Base-by-base conservation (phyloP, 2,888 invertebrate species). In the Euphydryas editha region DNA sequence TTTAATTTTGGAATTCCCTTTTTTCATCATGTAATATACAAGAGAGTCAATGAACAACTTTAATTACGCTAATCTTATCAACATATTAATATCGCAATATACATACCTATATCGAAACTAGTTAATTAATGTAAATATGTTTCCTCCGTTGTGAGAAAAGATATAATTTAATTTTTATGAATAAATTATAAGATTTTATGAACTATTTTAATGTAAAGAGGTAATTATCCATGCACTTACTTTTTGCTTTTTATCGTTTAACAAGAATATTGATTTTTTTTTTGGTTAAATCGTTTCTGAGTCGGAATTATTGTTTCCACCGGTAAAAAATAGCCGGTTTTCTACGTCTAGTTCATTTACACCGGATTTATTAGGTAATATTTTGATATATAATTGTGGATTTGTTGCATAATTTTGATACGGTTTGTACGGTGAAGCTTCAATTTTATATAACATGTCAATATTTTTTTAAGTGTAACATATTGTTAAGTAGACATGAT, bases 31-130 rank as follows among this genome's bases (percentile, higher is more conserved):
- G 13, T 11, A 39, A 44, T 5, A 2, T 44, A 44, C n/a, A n/a
- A 44, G n/a, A 15, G 42, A 44, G 42, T 44, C 42, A 44, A 44
- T 44, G 42, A 44, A 44, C 42, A n/a, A 44, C 15, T 44, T 44
- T n/a, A 44, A 44, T 44, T 44, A 44, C 42, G 42, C 42, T 5
- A 44, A 44, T n/a, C n/a, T 44, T 15, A 44, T 44, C 42, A n/a
- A n/a, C 2, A 44, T n/a, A 7, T 30, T 30, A 7, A 44, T 44
- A 44, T 44, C 42, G 15, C 15, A 44, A 44, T 11, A 39, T 15
- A 11, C n/a, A 44, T 30, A 8, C n/a, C 13, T 42, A 13, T 15
- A 44, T 44, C 42, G 42, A 44, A n/a, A 44, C n/a, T 5, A 8
- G 13, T 51, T 51, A 24, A 24, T 21, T 47, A 47, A 13, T 47